Conservation (phyloP, 2,113 vertebrate species). For the Heterotilapia buettikoferi region DNA sequence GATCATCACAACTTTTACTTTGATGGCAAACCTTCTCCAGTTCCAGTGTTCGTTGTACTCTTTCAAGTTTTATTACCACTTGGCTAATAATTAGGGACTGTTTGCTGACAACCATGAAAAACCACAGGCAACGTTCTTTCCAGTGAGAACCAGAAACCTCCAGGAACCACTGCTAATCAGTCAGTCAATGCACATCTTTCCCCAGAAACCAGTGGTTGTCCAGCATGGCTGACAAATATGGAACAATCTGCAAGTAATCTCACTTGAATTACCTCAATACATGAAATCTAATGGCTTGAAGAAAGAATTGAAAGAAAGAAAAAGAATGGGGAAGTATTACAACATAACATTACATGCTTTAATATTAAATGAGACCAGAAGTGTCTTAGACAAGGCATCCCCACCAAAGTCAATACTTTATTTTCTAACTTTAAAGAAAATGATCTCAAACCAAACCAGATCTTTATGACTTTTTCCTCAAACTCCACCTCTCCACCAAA, state of each 20-base stretch:
- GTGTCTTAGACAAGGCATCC: not conserved
- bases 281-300: not conserved
- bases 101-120: not conserved
- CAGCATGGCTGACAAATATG: not conserved
- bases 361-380: not conserved
- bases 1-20: not conserved
- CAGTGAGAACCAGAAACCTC: not conserved
- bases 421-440: not conserved
- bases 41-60: not conserved
- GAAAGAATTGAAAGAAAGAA: not conserved
- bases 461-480: not conserved
- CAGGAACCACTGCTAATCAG: not conserved
- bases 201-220: not conserved
- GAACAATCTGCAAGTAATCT: not conserved
- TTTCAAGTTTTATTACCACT: not conserved
- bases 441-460: not conserved
- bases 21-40: not conserved
- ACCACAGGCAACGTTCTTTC: not conserved
- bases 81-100: not conserved
- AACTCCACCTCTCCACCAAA: not conserved
- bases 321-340: not conserved
- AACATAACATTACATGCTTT: not conserved
- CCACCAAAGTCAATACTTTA: not conserved
- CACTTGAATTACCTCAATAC: not conserved
- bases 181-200: not conserved